Evolutionary conservation across 2,797 vertebrate species (phyloP), one percentile per base, ranked within the genome.

Genomic region (Esox masquinongy): DNA sequence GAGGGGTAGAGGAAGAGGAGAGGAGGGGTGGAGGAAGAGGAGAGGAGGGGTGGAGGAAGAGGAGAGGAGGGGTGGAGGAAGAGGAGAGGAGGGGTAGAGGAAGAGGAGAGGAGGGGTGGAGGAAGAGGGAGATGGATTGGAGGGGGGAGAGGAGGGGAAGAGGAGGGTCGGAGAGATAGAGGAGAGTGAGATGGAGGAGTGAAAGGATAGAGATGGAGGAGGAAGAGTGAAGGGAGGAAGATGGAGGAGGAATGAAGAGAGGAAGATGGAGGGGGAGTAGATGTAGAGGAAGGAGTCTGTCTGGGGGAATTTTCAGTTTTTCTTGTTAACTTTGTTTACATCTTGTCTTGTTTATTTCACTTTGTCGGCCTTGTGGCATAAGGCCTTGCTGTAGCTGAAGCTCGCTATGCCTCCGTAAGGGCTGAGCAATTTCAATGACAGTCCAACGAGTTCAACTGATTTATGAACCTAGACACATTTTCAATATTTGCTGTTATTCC

Each of bases 101-200:
- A 74, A n/a, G n/a, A n/a, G n/a, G n/a, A 6, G 22, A 26, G 59
- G 9, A 4, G 6, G n/a, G n/a, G n/a, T 31, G 22, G 22, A 26
- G 59, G 9, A 4, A 81, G 82, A 87, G 88, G 87, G 87, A 88
- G 84, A 85, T 80, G 85, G 82, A 77, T 79, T 16, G 5, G 34
- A 47, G 11, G 22, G 26, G 3, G 4, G 22, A 24, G 6, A 19
- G n/a, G 24, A 85, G 83, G 81, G 84, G 51, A 74, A 83, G 77
- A 80, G 80, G 84, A 74, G 75, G 80, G 83, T 80, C 85, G 82
- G 76, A 74, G 77, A 84, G 77, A 66, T 80, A 76, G 53, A 71
- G 71, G 79, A 74, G 81, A 78, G 66, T 50, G 77, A 79, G 77
- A 79, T 5, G 15, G 73, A 82, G 72, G 81, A 74, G 64, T 53